Evolutionary conservation across 2,888 invertebrate species (phyloP), one percentile per base, ranked within the genome.

Genomic region (Spialia ferax): DNA sequence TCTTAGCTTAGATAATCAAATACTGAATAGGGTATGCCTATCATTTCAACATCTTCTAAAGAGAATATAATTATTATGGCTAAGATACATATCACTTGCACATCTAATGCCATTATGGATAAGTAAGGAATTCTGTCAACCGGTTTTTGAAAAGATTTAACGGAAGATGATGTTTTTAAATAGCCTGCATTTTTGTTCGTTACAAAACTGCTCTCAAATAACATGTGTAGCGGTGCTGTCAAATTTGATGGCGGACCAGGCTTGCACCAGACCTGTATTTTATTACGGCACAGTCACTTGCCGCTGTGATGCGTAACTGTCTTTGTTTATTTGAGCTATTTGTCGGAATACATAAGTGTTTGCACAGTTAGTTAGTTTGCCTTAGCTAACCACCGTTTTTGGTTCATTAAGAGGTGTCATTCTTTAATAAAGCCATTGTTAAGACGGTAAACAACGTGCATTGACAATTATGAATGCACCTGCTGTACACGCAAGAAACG

Each of bases 261-360:
- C 48, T 48, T 48, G 48, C 4, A 5, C 29, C 32, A n/a, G 84
- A 80, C 85, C 82, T 79, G 81, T 77, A 79, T 80, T 79, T 83
- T 83, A 82, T 82, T 83, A 78, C 73, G 68, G 72, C 73, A 79
- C 79, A 75, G 80, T 81, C 79, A 82, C 82, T 80, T 78, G 83
- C 80, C 80, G 71, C 75, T 68, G 75, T 73, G 78, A 78, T 77
- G 79, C 79, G 80, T 81, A 79, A 75, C 79, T 78, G 73, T 73
- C 79, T 71, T 71, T 71, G 71, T 77, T 74, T 56, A 67, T 70
- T 56, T 57, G 35, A 66, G 59, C 62, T 55, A 56, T 64, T 68
- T 56, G 54, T 63, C 52, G 56, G 48, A 50, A 68, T 60, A 63
- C 26, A n/a, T 56, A 55, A 45, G 35, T 68, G 56, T 68, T 65